These are phyloP conservation scores for Falco columbarius DNA, from an alignment of 2,797 vertebrate species.

Conservation along the genomic window DNA sequence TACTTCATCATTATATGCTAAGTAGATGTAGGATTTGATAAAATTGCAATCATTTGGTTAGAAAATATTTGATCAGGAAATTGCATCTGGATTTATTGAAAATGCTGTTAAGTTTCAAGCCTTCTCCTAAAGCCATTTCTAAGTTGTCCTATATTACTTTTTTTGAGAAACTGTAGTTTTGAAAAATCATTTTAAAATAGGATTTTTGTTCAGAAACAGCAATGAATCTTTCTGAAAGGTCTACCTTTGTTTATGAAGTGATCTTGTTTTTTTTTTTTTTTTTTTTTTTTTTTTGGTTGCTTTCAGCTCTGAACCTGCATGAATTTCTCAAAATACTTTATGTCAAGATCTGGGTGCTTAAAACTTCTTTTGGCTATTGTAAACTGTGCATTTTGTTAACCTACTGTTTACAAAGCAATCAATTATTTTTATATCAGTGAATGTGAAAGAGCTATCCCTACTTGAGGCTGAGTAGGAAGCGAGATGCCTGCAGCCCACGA, in stretches of 20 bases:
- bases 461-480: not conserved
- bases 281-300: not conserved
- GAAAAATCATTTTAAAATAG: not conserved
- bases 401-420: no score
- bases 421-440: not conserved
- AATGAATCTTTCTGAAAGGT: not conserved
- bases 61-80: not conserved
- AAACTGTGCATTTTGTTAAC: not conserved
- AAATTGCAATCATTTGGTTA: not conserved
- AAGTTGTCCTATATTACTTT: not conserved
- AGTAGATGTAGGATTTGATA: not conserved
- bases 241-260: not conserved
- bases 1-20: not conserved
- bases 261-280: no score
- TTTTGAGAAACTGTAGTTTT: not conserved
- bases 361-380: not conserved
- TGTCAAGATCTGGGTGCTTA: not conserved
- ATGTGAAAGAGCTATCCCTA: not conserved
- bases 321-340: not conserved
- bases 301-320: not conserved
- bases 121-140: not conserved
- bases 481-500: not conserved
- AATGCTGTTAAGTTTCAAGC: not conserved
- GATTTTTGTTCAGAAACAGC: not conserved
- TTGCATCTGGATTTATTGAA: not conserved